These are phyloP conservation scores for Aspidapion aeneum DNA, from an alignment of 2,888 invertebrate species.

Conservation along the genomic window DNA sequence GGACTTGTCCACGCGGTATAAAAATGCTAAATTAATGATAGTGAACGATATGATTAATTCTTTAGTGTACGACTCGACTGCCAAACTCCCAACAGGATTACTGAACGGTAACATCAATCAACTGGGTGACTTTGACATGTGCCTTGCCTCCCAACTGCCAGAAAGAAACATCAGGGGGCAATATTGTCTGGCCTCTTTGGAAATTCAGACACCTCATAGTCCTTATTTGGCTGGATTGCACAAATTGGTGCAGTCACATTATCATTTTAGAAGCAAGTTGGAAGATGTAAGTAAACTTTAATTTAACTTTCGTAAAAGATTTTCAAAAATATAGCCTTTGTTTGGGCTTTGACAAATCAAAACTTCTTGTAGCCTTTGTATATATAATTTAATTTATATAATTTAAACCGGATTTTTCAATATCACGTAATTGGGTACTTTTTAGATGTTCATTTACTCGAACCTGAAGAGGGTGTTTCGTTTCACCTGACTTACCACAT, in stretches of 20 bases:
- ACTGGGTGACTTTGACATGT: conserved; percentile 47
- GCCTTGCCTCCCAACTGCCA: conserved; percentile 36
- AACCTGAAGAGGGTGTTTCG: too few relatives aligned
- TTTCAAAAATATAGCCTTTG: too few relatives aligned
- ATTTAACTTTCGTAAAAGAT: too few relatives aligned
- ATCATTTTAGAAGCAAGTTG: conserved; percentile 60
- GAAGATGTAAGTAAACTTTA: conserved; percentile 63
- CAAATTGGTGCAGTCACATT: conserved; percentile 57
- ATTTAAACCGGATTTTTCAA: too few relatives aligned
- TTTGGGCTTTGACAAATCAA: too few relatives aligned
- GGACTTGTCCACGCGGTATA: too few relatives aligned
- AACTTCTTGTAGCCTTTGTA: too few relatives aligned
- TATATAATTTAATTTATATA: too few relatives aligned
- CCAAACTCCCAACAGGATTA: conserved; percentile 46
- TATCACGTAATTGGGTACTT: neutral
- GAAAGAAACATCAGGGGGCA: conserved; percentile 52
- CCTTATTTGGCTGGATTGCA: conserved; percentile 52
- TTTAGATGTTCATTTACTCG: too few relatives aligned
- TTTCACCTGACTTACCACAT: neutral
- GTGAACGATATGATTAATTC: too few relatives aligned
- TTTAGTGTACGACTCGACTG: conserved; percentile 48
- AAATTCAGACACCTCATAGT: conserved; percentile 51
- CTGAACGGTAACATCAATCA: conserved; percentile 47
- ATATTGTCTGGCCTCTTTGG: conserved; percentile 62
- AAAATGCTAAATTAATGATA: too few relatives aligned